These are phyloP conservation scores for Ptychoptera albimana DNA, from an alignment of 2,888 invertebrate genomes.

Conservation along the genomic window DNA sequence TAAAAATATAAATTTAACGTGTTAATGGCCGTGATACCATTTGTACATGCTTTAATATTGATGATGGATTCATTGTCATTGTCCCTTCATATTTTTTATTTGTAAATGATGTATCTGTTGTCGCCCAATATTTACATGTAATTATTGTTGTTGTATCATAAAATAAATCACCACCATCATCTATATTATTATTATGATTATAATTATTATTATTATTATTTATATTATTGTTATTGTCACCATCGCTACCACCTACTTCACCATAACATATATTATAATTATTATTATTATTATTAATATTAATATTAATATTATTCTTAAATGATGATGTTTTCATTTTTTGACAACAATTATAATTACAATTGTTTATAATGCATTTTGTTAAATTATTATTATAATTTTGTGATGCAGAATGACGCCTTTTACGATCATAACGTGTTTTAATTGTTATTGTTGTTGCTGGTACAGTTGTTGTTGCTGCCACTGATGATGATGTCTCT, in stretches of 20 bases:
- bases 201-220: slow-evolving; percentile 1
- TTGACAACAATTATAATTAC: too few relatives aligned
- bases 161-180: slow-evolving; percentile 3
- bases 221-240: slow-evolving; percentile 4
- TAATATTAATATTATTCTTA: too few relatives aligned
- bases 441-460: too few relatives aligned
- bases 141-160: slow-evolving; percentile 16
- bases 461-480: background rate
- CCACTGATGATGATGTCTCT: background rate
- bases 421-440: slow-evolving; percentile 36
- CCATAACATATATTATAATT: background rate
- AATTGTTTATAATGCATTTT: background rate
- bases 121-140: slow-evolving; percentile 22
- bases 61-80: slow-evolving; percentile 14
- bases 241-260: slow-evolving; percentile 3
- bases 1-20: slow-evolving; percentile 14
- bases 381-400: slow-evolving; percentile 11
- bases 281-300: background rate
- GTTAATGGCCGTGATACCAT: slow-evolving; percentile 22
- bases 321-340: too few relatives aligned
- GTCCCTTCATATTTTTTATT: slow-evolving; percentile 8
- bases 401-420: slow-evolving; percentile 37
- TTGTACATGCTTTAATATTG: slow-evolving; percentile 21
- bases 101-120: slow-evolving; percentile 12
- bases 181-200: slow-evolving; percentile 5